Evolutionary conservation across 1,140 invertebrate species (phyloP).

Genomic region (Bombyx mori): ASM3026992v2 NC_085128.1:527001-527500

Average conservation of each 20-base stretch:
- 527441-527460: too few relatives aligned
- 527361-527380: not conserved
- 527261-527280: constrained; percentile 50
- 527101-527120: constrained; percentile 41
- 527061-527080: not conserved
- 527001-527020: not conserved
- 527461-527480: too few relatives aligned
- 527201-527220: constrained; percentile 35
- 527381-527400: too few relatives aligned
- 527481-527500: too few relatives aligned
- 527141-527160: constrained; percentile 24
- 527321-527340: constrained; percentile 57
- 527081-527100: constrained; percentile 23
- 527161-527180: constrained; percentile 34
- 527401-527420: too few relatives aligned
- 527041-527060: not conserved
- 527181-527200: constrained; percentile 9
- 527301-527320: constrained; percentile 28
- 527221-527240: constrained; percentile 57
- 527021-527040: not conserved
- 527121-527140: constrained; percentile 12
- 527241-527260: constrained; percentile 68
- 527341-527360: constrained; percentile 46
- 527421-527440: too few relatives aligned
- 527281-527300: constrained; percentile 54